Conservation (phyloP, 2,113 vertebrate species). For the Ivindomyrus marchei region DNA sequence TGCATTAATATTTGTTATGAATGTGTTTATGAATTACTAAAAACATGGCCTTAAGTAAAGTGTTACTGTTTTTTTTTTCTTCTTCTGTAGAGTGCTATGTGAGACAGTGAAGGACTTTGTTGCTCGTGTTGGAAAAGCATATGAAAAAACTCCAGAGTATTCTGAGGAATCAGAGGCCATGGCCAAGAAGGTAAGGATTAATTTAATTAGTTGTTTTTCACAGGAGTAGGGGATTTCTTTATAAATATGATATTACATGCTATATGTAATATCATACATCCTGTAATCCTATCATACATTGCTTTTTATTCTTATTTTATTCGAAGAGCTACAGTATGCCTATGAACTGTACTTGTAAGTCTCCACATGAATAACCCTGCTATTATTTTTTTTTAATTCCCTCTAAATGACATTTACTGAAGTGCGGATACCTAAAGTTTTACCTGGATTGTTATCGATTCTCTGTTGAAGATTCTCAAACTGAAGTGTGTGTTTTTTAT, state of each 20-base stretch:
- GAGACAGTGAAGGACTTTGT: slow-evolving; percentile 98
- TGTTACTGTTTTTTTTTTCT: not conserved
- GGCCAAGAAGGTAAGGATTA: slow-evolving; percentile 80
- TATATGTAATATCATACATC: not conserved
- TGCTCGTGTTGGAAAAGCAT: slow-evolving; percentile 87
- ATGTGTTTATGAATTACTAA: not conserved
- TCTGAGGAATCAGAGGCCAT: slow-evolving; percentile 85
- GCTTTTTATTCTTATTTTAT: not conserved
- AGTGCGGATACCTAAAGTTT: not conserved
- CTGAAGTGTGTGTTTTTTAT: not conserved
- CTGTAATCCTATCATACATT: not conserved
- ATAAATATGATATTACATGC: not conserved
- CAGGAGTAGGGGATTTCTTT: not conserved
- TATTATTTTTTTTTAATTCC: not conserved
- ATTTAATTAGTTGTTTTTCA: not conserved
- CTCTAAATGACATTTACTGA: not conserved
- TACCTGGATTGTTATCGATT: not conserved
- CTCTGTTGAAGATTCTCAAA: not conserved
- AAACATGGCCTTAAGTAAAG: not conserved
- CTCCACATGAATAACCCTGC: not conserved
- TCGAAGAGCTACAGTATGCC: not conserved
- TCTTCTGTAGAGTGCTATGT: slow-evolving; percentile 76
- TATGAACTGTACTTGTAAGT: not conserved
- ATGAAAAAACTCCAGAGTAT: slow-evolving; percentile 84
- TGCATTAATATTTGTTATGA: not conserved